Evolutionary conservation across 2,888 invertebrate species (phyloP).

Genomic region (Taenaris catops): DNA sequence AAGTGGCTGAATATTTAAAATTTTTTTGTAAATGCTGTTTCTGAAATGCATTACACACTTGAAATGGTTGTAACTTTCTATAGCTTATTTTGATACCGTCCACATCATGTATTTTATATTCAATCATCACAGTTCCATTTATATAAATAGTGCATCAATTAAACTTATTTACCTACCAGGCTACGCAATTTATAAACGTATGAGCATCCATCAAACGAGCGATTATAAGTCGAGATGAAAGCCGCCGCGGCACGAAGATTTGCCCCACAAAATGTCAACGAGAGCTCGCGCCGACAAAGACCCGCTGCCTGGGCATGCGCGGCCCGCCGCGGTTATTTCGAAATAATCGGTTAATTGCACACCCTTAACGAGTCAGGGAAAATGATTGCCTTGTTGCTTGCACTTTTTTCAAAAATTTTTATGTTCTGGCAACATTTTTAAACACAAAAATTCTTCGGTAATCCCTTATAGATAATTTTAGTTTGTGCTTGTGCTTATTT

Average conservation of each 20-base stretch:
- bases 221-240: slow-evolving; percentile 60
- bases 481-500: slow-evolving; percentile 3
- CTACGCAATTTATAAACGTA: slow-evolving; percentile 27
- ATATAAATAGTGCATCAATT: slow-evolving; percentile 13
- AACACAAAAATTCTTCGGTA: slow-evolving; percentile 10
- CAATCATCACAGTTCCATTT: neutral
- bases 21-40: too few species aligned
- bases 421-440: slow-evolving; percentile 18
- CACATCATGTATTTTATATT: neutral
- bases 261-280: slow-evolving; percentile 76
- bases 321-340: slow-evolving; percentile 54
- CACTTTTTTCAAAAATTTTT: slow-evolving; percentile 24
- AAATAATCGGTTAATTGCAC: slow-evolving; percentile 65
- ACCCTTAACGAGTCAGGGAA: slow-evolving; percentile 45
- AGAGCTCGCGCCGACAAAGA: slow-evolving; percentile 62
- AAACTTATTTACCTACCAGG: slow-evolving; percentile 21
- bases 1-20: too few species aligned
- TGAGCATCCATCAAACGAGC: slow-evolving; percentile 49
- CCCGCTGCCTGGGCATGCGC: slow-evolving; percentile 39
- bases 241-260: slow-evolving; percentile 73
- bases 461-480: slow-evolving; percentile 2
- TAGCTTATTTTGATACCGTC: too few species aligned
- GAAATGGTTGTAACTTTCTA: too few species aligned
- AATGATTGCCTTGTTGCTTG: slow-evolving; percentile 27
- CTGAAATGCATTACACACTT: too few species aligned